phyloP scores from a whole-genome alignment of 2,797 vertebrate species.

The Linurgus olivaceus region DNA sequence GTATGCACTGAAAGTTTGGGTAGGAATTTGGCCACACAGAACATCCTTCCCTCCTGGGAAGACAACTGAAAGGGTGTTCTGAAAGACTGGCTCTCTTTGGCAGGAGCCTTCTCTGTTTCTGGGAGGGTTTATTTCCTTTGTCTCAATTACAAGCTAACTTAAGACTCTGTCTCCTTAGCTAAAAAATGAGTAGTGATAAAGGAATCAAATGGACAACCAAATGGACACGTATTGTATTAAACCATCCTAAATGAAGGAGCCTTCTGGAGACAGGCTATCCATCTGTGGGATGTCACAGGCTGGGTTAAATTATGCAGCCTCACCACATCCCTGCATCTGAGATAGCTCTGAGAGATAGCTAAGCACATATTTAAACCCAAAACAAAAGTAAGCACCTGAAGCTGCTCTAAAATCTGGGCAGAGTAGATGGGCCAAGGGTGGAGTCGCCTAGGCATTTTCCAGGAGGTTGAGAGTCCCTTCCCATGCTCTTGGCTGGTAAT shows the following conservation, averaged over 20 bases:
- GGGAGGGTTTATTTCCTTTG: background rate
- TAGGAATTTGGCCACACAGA: background rate
- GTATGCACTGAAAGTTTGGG: background rate
- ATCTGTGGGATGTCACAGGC: background rate
- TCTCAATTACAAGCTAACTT: background rate
- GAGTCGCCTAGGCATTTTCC: background rate
- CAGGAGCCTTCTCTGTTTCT: background rate
- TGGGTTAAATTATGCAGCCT: background rate
- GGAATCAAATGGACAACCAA: background rate
- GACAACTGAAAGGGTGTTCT: background rate
- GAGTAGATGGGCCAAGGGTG: background rate
- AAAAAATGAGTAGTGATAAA: background rate
- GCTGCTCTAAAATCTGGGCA: background rate
- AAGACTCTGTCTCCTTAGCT: background rate
- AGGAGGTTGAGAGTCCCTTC: background rate
- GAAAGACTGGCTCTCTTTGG: background rate
- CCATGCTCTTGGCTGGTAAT: background rate
- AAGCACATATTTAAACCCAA: background rate
- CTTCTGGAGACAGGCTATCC: background rate
- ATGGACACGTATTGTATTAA: too few species aligned
- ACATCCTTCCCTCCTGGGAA: background rate
- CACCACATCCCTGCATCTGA: background rate
- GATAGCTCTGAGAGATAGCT: conserved; percentile 29
- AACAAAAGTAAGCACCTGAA: conserved; percentile 10
- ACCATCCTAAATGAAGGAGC: background rate